Evolutionary conservation across 92 coral and sea anemone genomes (phyloP).

Genomic region (Zoanthus solanderi): DNA sequence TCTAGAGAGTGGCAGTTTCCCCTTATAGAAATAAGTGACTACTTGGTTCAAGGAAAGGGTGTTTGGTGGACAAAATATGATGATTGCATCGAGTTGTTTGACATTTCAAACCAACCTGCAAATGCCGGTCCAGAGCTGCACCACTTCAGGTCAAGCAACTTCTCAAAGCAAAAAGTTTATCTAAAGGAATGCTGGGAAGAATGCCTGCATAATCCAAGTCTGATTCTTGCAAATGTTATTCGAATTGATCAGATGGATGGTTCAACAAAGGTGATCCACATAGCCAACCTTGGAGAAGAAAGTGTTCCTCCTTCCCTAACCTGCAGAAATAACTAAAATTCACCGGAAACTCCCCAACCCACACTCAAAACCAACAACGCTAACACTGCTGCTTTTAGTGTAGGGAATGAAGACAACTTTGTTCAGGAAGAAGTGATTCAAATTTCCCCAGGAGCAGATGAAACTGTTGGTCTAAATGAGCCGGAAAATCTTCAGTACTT

Average conservation of each 20-base stretch:
- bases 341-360: not conserved
- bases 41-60: conserved; percentile 53
- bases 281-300: conserved; percentile 8
- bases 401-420: not conserved
- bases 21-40: conserved; percentile 50
- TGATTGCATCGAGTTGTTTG: conserved; percentile 50
- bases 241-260: conserved; percentile 57
- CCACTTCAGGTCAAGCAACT: conserved; percentile 57
- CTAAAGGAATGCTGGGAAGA: conserved; percentile 58
- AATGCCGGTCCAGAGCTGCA: conserved; percentile 38
- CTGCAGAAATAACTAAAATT: not conserved
- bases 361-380: not conserved
- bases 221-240: conserved; percentile 40
- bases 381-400: not conserved
- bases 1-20: conserved; percentile 51
- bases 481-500: not conserved
- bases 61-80: conserved; percentile 48
- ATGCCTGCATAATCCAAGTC: conserved; percentile 21
- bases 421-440: conserved; percentile 1
- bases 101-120: conserved; percentile 44
- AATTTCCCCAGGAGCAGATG: conserved; percentile 20
- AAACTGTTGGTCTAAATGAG: not conserved
- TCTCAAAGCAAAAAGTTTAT: conserved; percentile 42
- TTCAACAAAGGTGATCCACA: conserved; percentile 34
- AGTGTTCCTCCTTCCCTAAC: not conserved